Percentiles rank a stretch among this genome's conserved stretches.
These are phyloP conservation scores for Trachurus trachurus DNA, from an alignment of 2,797 vertebrate genomes.

Conservation along the genomic window DNA sequence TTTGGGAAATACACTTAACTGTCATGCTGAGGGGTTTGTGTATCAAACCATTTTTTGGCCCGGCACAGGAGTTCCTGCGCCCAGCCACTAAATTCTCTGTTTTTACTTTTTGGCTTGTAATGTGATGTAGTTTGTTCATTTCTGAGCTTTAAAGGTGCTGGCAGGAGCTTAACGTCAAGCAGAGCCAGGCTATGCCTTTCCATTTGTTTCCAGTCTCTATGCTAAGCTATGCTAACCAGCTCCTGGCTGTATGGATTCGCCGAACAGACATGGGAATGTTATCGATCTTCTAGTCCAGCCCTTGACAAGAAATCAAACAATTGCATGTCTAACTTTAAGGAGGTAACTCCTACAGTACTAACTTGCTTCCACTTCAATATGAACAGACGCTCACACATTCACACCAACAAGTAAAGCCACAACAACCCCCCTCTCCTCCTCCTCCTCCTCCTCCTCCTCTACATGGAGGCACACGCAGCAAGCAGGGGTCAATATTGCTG, in stretches of 20 bases:
- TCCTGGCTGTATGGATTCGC: background rate
- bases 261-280: background rate
- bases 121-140: background rate
- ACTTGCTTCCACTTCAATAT: background rate
- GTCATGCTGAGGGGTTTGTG: background rate
- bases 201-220: background rate
- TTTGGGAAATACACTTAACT: background rate
- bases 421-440: background rate
- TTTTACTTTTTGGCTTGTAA: background rate
- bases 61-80: background rate
- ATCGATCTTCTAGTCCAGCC: background rate
- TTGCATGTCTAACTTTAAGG: too few relatives aligned
- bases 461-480: conserved; percentile 43
- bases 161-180: background rate
- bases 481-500: conserved; percentile 73
- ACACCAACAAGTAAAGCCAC: conserved; percentile 5
- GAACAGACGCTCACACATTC: background rate
- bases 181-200: background rate
- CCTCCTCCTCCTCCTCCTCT: background rate
- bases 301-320: background rate
- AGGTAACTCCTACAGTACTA: background rate
- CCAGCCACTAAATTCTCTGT: background rate
- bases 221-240: background rate
- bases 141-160: background rate
- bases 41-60: background rate